Base-by-base conservation (phyloP, 2,113 vertebrate species). In the Kryptolebias marmoratus region DNA sequence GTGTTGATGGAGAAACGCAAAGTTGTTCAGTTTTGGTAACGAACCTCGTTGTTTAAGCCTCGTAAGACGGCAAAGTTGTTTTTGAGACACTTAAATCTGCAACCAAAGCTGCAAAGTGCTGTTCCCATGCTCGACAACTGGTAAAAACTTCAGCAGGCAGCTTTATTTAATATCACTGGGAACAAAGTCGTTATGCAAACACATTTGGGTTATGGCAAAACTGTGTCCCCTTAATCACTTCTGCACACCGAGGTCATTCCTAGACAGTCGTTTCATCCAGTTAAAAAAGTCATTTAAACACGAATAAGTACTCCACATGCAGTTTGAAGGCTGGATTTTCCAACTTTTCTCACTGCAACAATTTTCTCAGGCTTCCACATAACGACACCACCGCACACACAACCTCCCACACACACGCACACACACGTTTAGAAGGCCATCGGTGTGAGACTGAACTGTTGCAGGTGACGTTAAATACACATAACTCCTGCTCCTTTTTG, bases 231-330 rank as follows among this genome's bases (percentile, higher is more conserved):
- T 81, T 87, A 87, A 90, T 90, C 84, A 84, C 81, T 91, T 89
- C 77, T 88, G 69, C 86, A 87, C 87, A 75, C 84, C 55, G 66
- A 79, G 88, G 82, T 89, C 85, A 77, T 88, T 87, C 87, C 75
- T 86, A 90, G 84, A 91, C 86, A 87, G 84, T 83, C 80, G 54
- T 86, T 90, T 87, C 82, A 83, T 85, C 86, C 80, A 87, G 81
- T 86, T 83, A 81, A 77, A 90, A 22, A 77, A 89, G 56, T 50
- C 72, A 73, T 88, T 78, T 68, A 62, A 64, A 77, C 73, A 75
- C 73, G 57, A 76, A 80, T 75, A 83, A 85, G 83, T 88, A 68
- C 81, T 77, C 77, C 78, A 70, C 73, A 75, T 83, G 67, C 80
- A 75, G 75, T 83, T 77, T 31, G 18, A 77, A 82, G 77, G 83